A percentile compares a stretch with the other conserved stretches of the same genome.
phyloP scores from a whole-genome alignment of 2,888 invertebrate genomes.

The Meta bourneti region DNA sequence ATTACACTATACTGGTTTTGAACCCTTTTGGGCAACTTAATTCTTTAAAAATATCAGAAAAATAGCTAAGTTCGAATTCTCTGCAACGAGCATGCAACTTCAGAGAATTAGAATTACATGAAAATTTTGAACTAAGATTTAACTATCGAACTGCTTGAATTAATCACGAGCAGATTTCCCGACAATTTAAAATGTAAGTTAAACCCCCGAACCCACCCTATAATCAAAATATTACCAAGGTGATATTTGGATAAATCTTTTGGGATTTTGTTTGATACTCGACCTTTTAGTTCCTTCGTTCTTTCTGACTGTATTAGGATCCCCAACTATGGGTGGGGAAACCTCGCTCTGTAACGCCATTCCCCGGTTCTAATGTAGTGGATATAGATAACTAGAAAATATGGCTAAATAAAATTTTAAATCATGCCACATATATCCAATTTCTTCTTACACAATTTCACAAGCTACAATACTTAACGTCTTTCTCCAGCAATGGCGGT shows the following conservation, averaged over 20 bases:
- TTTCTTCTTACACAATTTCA: constrained; percentile 72
- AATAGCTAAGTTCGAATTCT: neutral
- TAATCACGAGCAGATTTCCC: constrained; percentile 22
- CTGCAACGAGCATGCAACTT: constrained; percentile 41
- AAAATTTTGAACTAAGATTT: neutral
- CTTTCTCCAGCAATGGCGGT: constrained; percentile 72
- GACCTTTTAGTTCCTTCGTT: constrained; percentile 79
- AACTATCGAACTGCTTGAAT: neutral
- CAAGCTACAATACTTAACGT: constrained; percentile 67
- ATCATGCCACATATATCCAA: constrained; percentile 69
- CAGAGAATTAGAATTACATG: constrained; percentile 4
- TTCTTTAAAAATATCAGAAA: neutral
- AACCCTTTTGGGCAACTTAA: constrained; percentile 15
- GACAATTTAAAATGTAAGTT: constrained; percentile 34
- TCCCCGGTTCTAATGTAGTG: constrained; percentile 73
- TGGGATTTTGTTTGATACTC: constrained; percentile 77
- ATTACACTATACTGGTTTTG: neutral
- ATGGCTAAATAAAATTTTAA: constrained; percentile 70
- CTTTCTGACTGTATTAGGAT: constrained; percentile 78
- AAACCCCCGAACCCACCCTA: constrained; percentile 61
- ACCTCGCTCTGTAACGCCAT: constrained; percentile 79
- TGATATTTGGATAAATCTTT: constrained; percentile 70
- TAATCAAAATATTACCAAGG: constrained; percentile 71
- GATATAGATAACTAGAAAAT: constrained; percentile 65
- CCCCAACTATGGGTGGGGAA: constrained; percentile 78